Percentiles rank a stretch among this genome's conserved stretches.
These are phyloP conservation scores for Neodontobutis hainanensis DNA, from an alignment of 2,113 vertebrate species.

Conservation along the genomic window DNA sequence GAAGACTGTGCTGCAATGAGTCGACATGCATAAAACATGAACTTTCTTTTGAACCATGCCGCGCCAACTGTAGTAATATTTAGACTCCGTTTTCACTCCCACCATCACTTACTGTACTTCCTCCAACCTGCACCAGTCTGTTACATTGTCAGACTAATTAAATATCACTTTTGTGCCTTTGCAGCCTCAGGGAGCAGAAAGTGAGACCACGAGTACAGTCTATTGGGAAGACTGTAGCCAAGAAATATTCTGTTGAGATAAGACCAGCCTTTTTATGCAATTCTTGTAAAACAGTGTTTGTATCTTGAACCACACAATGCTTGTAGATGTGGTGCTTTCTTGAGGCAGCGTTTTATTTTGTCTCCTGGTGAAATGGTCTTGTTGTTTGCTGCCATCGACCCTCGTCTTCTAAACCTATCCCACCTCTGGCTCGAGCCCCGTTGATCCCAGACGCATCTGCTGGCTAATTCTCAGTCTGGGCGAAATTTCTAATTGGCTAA, in stretches of 20 bases:
- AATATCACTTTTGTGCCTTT: constrained; percentile 44
- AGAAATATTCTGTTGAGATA: constrained; percentile 30
- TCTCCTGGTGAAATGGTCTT: constrained; percentile 13
- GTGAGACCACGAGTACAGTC: not conserved
- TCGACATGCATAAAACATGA: constrained; percentile 67
- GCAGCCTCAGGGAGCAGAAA: constrained; percentile 5
- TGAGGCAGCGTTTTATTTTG: constrained; percentile 9
- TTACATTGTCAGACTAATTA: constrained; percentile 38
- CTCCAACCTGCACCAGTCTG: constrained; percentile 12
- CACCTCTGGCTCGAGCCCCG: constrained; percentile 6
- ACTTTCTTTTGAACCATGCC: constrained; percentile 38
- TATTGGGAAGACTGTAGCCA: constrained; percentile 5
- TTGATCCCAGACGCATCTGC: constrained; percentile 23
- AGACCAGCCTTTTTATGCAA: constrained; percentile 20
- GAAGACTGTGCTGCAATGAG: constrained; percentile 60
- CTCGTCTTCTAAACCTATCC: not conserved
- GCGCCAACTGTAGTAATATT: constrained; percentile 50
- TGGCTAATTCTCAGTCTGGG: constrained; percentile 11
- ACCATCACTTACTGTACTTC: constrained; percentile 15
- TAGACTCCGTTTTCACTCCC: constrained; percentile 21
- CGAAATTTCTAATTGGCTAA: constrained; percentile 20
- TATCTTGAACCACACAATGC: constrained; percentile 4
- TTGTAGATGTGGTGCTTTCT: constrained; percentile 14
- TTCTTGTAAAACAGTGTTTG: constrained; percentile 15
- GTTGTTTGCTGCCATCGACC: no score